Percentiles rank a stretch among this genome's conserved stretches.
These are phyloP conservation scores for Asarcornis scutulata DNA, from an alignment of 2,113 vertebrate species.

Conservation along the genomic window DNA sequence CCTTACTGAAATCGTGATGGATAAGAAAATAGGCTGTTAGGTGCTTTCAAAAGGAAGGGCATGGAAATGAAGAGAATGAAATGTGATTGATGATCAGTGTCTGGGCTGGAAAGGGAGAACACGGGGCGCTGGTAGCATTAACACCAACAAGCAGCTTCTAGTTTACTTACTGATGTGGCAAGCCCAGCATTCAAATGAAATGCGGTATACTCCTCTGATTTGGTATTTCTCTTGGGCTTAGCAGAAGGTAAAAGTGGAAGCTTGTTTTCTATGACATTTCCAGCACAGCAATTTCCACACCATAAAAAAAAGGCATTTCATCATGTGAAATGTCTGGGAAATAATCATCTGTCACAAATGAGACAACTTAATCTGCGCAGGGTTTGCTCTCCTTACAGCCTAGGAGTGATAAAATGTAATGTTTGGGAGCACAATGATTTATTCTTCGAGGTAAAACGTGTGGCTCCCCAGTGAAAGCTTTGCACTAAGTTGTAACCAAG, in stretches of 20 bases:
- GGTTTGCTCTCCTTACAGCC: background rate
- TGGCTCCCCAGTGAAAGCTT: background rate
- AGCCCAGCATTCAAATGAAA: background rate
- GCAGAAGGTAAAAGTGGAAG: conserved; percentile 3
- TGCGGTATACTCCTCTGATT: background rate
- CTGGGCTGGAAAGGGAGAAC: background rate
- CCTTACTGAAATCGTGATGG: background rate
- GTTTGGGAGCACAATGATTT: background rate
- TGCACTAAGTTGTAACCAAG: background rate
- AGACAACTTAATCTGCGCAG: background rate
- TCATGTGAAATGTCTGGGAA: background rate
- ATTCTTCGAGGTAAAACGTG: background rate
- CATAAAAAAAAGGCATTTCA: background rate
- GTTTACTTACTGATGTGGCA: background rate
- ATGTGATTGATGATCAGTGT: background rate
- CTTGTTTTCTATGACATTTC: conserved; percentile 5
- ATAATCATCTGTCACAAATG: background rate
- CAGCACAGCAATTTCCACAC: background rate
- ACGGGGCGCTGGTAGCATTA: background rate
- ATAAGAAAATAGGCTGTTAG: background rate
- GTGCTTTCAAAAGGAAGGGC: background rate
- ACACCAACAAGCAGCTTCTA: background rate
- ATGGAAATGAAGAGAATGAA: background rate
- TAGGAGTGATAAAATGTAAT: background rate
- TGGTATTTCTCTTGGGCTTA: background rate